Conservation (phyloP, 2,888 invertebrate genomes). For the Abrostola triplasia region DNA sequence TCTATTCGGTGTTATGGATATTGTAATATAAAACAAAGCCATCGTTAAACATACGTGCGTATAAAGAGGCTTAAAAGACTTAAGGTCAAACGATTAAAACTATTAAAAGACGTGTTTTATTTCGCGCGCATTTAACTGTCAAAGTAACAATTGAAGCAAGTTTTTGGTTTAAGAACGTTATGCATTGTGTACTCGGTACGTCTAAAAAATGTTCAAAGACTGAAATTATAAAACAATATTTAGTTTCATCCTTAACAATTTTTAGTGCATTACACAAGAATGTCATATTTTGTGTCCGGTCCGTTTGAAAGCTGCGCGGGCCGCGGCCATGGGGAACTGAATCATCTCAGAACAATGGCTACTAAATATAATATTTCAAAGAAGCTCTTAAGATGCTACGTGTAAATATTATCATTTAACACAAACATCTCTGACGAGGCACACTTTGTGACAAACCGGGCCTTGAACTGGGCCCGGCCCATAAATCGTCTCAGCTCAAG, state of each 20-base stretch:
- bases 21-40: constrained; percentile 23
- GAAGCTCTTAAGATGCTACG: constrained; percentile 53
- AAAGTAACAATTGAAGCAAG: constrained; percentile 20
- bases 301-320: constrained; percentile 34
- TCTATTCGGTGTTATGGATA: constrained; percentile 45
- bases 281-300: constrained; percentile 39
- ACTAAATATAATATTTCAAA: constrained; percentile 62
- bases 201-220: too few species aligned
- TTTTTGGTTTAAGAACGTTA: not conserved
- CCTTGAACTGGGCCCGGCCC: constrained; percentile 44
- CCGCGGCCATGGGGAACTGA: constrained; percentile 45
- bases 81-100: constrained; percentile 13
- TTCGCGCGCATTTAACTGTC: constrained; percentile 26
- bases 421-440: constrained; percentile 44
- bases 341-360: constrained; percentile 50
- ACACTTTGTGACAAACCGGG: constrained; percentile 52
- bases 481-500: constrained; percentile 42
- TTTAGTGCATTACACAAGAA: constrained; percentile 28
- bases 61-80: constrained; percentile 16
- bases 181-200: too few species aligned
- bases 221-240: not conserved
- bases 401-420: constrained; percentile 59
- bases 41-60: constrained; percentile 27
- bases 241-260: not conserved
- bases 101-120: constrained; percentile 4